These are phyloP conservation scores for Cheilinus undulatus DNA, from an alignment of 2,113 vertebrate genomes.

Conservation along the genomic window DNA sequence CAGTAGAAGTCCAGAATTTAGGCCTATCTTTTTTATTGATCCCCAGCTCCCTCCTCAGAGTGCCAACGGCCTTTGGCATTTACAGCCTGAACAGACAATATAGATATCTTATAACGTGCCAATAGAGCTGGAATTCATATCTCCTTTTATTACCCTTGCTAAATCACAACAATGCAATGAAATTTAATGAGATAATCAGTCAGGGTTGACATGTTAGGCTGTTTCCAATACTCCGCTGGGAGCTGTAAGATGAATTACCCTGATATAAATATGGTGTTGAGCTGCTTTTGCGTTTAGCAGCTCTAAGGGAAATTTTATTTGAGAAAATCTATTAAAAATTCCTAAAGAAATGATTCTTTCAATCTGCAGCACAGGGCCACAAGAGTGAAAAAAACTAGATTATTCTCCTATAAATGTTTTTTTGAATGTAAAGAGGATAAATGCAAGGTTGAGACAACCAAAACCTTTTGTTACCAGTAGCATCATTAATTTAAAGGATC, in stretches of 20 bases:
- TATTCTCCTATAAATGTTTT: too few species aligned
- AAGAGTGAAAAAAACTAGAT: too few species aligned
- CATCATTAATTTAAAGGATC: too few species aligned
- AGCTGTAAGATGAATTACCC: conserved; percentile 20
- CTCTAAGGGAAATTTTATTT: conserved; percentile 9
- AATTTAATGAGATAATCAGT: conserved; percentile 65
- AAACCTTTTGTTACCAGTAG: too few species aligned
- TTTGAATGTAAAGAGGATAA: too few species aligned
- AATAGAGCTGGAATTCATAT: conserved; percentile 39
- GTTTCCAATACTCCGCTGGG: conserved; percentile 14
- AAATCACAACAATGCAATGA: conserved; percentile 54
- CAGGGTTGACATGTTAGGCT: conserved; percentile 41
- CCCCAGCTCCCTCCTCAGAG: conserved; percentile 1
- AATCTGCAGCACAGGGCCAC: background rate
- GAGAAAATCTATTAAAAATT: background rate
- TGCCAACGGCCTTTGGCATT: conserved; percentile 45
- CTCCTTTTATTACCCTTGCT: conserved; percentile 25
- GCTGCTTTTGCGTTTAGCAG: conserved; percentile 26
- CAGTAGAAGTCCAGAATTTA: background rate
- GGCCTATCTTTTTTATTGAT: conserved; percentile 32
- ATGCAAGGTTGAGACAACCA: too few species aligned
- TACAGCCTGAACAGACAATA: conserved; percentile 27
- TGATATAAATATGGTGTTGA: conserved; percentile 26
- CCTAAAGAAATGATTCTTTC: background rate
- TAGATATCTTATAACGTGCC: conserved; percentile 32